Base-by-base conservation (phyloP, 1,140 invertebrate genomes). In the Drosophila sechellia region DNA sequence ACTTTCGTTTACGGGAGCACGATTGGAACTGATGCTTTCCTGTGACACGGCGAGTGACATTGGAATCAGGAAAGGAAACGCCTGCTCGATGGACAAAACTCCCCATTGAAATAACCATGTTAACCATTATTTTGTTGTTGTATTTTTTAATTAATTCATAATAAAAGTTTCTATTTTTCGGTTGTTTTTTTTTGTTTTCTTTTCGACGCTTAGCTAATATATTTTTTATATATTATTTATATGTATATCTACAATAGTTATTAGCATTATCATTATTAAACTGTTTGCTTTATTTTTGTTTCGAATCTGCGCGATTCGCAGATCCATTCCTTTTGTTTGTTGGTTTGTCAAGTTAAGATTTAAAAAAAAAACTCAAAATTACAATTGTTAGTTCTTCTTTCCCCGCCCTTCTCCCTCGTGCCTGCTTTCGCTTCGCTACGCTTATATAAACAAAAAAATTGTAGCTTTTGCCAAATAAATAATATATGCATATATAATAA, bases 101-200 rank as follows among this genome's bases (percentile, higher is more conserved):
- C 2, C 31, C 15, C 35, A 63, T 15, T 17, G 5, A 61, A 61
- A 40, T 27, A 27, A 8, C n/a, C 31, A 65, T 22, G 2, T 20
- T 45, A 5, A 25, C 8, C 31, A 31, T 10, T 31, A 10, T 31
- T 31, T 69, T 63, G 34, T 65, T 69, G 65, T 69, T 69, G 65
- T 69, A 69, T 74, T 75, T 75, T 74, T 74, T 75, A 75, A 75
- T 75, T 75, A 75, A 75, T 87, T 87, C 81, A 87, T 87, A 86
- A 87, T 87, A 87, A 87, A 87, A 87, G 83, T 87, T 87, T 89
- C 85, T 87, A 87, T 87, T 87, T 86, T 83, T 86, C 83, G 78
- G 63, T 87, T 69, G 48, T 39, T 39, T 39, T 39, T 8, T 37
- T 37, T 37, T 39, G 37, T 61, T 61, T 49, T 40, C 2, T 61